A percentile compares a stretch with the other conserved stretches of the same genome.
Evolutionary conservation across 2,888 invertebrate species (phyloP).

Genomic region (Linyphia triangularis): DNA sequence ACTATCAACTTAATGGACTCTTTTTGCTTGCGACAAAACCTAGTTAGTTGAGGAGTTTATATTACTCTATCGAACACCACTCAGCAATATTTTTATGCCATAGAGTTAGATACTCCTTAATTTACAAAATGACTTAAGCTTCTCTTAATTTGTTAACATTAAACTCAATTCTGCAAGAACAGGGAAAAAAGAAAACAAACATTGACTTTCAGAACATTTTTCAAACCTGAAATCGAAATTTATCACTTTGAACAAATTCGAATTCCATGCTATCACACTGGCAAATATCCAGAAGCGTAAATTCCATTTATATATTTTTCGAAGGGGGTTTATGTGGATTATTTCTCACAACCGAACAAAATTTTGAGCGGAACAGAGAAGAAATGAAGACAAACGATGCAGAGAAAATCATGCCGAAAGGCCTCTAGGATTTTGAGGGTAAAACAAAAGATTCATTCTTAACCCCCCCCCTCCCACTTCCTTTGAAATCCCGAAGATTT

Average conservation of each 20-base stretch:
- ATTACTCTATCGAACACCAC: no score
- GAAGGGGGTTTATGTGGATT: slow-evolving; percentile 29
- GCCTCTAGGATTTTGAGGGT: slow-evolving; percentile 11
- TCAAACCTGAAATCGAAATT: slow-evolving; percentile 44
- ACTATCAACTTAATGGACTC: no score
- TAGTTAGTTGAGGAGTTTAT: no score
- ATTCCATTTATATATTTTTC: slow-evolving; percentile 42
- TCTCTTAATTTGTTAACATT: neutral
- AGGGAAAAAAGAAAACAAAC: neutral
- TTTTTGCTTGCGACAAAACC: no score
- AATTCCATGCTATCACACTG: slow-evolving; percentile 30
- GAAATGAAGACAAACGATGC: slow-evolving; percentile 56
- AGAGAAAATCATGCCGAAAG: slow-evolving; percentile 36
- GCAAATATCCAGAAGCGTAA: slow-evolving; percentile 35
- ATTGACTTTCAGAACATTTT: neutral
- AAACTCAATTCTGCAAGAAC: neutral
- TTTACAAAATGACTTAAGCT: no score
- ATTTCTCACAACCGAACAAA: slow-evolving; percentile 44
- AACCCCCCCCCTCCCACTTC: neutral
- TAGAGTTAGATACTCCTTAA: no score
- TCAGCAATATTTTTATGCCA: no score
- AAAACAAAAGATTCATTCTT: slow-evolving; percentile 42
- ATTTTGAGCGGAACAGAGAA: slow-evolving; percentile 10
- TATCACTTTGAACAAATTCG: slow-evolving; percentile 29
- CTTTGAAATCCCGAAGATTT: slow-evolving; percentile 35